Evolutionary conservation across 2,888 invertebrate species (phyloP).

Genomic region (Tiphia femorata): DNA sequence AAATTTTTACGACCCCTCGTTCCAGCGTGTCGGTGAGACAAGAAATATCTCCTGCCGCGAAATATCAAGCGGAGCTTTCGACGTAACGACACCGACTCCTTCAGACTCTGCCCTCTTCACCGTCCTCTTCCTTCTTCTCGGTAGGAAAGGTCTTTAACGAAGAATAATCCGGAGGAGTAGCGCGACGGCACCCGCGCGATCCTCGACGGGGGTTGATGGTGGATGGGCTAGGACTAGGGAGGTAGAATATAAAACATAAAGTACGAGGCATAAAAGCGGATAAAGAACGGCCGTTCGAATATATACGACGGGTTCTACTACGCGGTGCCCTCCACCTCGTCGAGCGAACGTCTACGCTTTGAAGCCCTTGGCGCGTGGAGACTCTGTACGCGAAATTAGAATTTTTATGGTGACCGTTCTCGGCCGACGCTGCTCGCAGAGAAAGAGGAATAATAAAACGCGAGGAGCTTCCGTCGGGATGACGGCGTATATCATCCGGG

Average conservation of each 20-base stretch:
- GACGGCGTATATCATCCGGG: slow-evolving; percentile 20
- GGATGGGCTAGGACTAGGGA: too few species aligned
- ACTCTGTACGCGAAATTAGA: slow-evolving; percentile 39
- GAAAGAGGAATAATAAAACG: slow-evolving; percentile 33
- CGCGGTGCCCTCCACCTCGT: too few species aligned
- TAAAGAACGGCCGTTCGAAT: slow-evolving; percentile 18
- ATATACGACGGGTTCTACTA: slow-evolving; percentile 28
- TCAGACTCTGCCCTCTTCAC: too few species aligned
- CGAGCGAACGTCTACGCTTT: too few species aligned
- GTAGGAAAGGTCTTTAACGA: too few species aligned
- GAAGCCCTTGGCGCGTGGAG: slow-evolving; percentile 12
- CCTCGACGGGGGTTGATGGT: too few species aligned
- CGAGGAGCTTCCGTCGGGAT: slow-evolving; percentile 27
- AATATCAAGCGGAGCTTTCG: too few species aligned
- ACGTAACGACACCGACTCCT: too few species aligned
- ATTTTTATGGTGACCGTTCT: slow-evolving; percentile 37
- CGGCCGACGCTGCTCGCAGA: not conserved
- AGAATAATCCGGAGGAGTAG: slow-evolving; percentile 12
- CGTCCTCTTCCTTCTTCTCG: too few species aligned
- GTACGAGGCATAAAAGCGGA: slow-evolving; percentile 14
- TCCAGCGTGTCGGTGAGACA: too few species aligned
- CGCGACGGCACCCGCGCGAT: slow-evolving; percentile 9
- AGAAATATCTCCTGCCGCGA: too few species aligned
- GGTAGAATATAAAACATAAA: slow-evolving; percentile 18
- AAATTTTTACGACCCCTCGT: too few species aligned